A percentile compares a stretch with the other conserved stretches of the same genome.
Conservation (phyloP, 2,797 vertebrate species). For the Labroides dimidiatus region DNA sequence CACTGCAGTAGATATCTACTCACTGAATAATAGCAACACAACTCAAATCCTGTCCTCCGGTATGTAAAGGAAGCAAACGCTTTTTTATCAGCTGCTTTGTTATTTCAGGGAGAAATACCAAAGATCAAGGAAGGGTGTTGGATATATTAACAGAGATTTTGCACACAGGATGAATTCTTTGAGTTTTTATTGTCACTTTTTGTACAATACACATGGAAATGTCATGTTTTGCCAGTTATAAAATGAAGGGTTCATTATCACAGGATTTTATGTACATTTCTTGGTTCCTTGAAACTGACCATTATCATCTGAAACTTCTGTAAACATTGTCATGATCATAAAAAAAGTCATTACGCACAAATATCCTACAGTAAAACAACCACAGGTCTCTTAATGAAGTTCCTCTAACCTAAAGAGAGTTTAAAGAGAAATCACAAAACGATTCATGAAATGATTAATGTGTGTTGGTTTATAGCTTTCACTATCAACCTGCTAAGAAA, state of each 20-base stretch:
- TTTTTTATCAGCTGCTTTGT: conserved; percentile 2
- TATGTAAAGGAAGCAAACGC: conserved; percentile 16
- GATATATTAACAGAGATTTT: conserved; percentile 32
- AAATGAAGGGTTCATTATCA: conserved; percentile 26
- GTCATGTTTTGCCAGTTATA: conserved; percentile 32
- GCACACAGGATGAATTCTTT: conserved; percentile 5
- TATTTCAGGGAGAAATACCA: conserved; percentile 32
- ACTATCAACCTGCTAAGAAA: too few species aligned
- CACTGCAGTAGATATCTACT: neutral
- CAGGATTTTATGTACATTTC: conserved; percentile 21
- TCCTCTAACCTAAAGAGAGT: neutral
- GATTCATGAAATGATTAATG: too few species aligned
- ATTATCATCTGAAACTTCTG: conserved; percentile 40
- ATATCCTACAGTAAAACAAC: conserved; percentile 1
- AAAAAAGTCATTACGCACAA: conserved; percentile 8
- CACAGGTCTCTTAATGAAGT: conserved; percentile 6
- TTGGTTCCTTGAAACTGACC: conserved; percentile 40
- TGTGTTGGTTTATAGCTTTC: too few species aligned
- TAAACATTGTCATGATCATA: conserved; percentile 53
- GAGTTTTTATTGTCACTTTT: conserved; percentile 43
- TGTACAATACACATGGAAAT: conserved; percentile 37
- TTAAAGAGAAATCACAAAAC: conserved; percentile 1
- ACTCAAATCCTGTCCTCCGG: neutral
- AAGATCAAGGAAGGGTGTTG: neutral
- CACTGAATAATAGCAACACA: neutral